Evolutionary conservation across 2,113 vertebrate genomes (phyloP), one percentile per base, ranked within the genome.

Genomic region (Nematolebias whitei): DNA sequence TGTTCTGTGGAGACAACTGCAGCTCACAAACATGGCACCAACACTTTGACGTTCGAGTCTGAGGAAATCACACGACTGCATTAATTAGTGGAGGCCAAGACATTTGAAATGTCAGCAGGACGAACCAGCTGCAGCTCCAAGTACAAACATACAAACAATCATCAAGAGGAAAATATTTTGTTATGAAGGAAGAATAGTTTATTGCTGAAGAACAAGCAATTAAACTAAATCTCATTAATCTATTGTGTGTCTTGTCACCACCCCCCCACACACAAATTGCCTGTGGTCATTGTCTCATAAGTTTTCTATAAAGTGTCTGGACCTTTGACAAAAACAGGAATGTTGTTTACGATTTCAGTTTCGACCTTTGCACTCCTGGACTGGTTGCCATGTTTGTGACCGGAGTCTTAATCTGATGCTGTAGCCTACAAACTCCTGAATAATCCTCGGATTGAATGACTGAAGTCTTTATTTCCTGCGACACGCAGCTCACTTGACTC

Each of bases 351-450:
- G 19, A 40, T 12, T 61, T 61, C 12, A 55, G 35, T 20, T 64
- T 18, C 58, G 79, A 82, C 61, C 32, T 16, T 24, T 58, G 61
- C 41, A 23, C 26, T 57, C 43, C 57, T 14, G 14, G 35, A 2
- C 47, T 35, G 18, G 52, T 38, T 59, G 54, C 61, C 12, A 12
- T 12, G 48, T 62, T 47, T n/a, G 57, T 40, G 45, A 64, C 8
- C 52, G 18, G 32, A 75, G 18, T 41, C 32, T 52, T 78, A 71
- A 80, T 80, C 48, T 66, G 44, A 51, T 52, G 15, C 14, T 63
- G 50, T 41, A 56, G 50, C 59, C 26, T 51, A 4, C 29, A 47
- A 73, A 48, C 47, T 67, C 5, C 14, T 49, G 26, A 47, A 24
- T 58, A 71, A 69, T 61, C 63, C 49, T 60, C 62, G 47, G 43